Evolutionary conservation across 2,113 vertebrate genomes (phyloP).

Genomic region (Melanotaenia duboulayi): DNA sequence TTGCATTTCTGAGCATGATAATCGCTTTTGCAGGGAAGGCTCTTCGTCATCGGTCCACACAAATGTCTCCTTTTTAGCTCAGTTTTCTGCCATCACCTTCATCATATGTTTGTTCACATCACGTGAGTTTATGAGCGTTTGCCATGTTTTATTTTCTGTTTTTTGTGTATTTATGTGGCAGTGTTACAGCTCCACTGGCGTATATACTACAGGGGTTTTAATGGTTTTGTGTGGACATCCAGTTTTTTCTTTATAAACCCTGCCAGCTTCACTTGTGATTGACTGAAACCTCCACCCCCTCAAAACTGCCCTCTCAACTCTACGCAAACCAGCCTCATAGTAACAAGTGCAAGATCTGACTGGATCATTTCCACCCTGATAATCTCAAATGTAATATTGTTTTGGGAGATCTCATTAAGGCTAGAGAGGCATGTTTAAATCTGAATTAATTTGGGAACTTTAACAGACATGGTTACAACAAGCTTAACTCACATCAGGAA

Average conservation of each 20-base stretch:
- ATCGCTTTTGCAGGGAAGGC: too few relatives aligned
- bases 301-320: not conserved
- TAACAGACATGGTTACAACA: constrained; percentile 36
- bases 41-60: too few relatives aligned
- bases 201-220: too few relatives aligned
- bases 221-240: too few relatives aligned
- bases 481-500: constrained; percentile 31
- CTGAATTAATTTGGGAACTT: constrained; percentile 46
- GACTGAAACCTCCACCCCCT: constrained; percentile 31
- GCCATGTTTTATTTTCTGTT: too few relatives aligned
- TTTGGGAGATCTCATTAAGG: constrained; percentile 46
- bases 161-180: too few relatives aligned
- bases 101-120: too few relatives aligned
- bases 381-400: constrained; percentile 52
- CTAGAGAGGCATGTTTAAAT: constrained; percentile 17
- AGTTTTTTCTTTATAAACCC: constrained; percentile 13
- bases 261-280: constrained; percentile 44
- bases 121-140: too few relatives aligned
- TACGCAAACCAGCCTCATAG: constrained; percentile 19
- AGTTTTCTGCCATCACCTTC: too few relatives aligned
- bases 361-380: constrained; percentile 59
- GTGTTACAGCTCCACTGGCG: too few relatives aligned
- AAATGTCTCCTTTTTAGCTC: too few relatives aligned
- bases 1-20: too few relatives aligned
- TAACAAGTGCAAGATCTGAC: constrained; percentile 47